Evolutionary conservation across 2,888 invertebrate genomes (phyloP).

Genomic region (Tachystola acroxantha): DNA sequence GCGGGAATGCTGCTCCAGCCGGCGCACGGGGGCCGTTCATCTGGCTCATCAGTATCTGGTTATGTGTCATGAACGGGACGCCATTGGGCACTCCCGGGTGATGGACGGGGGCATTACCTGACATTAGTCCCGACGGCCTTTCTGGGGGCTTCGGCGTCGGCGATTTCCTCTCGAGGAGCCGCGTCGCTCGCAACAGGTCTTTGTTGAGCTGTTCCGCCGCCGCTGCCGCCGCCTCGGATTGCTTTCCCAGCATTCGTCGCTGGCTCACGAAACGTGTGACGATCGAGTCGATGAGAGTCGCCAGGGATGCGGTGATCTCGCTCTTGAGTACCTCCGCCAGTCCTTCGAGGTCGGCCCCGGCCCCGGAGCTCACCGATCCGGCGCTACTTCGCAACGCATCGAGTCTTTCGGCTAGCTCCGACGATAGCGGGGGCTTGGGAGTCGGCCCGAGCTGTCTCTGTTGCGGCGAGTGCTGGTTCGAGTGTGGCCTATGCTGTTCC

Average conservation of each 20-base stretch:
- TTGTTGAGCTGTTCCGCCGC: slow-evolving; percentile 92
- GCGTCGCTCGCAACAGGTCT: slow-evolving; percentile 88
- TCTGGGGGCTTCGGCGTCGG: slow-evolving; percentile 85
- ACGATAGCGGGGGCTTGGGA: slow-evolving; percentile 73
- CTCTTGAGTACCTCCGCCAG: slow-evolving; percentile 94
- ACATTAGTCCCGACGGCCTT: slow-evolving; percentile 72
- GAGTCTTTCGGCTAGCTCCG: slow-evolving; percentile 87
- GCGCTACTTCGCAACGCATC: slow-evolving; percentile 86
- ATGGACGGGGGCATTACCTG: slow-evolving; percentile 78
- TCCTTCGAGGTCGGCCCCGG: slow-evolving; percentile 90
- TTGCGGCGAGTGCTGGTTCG: slow-evolving; percentile 77
- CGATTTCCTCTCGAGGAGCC: slow-evolving; percentile 90
- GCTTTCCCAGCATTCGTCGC: slow-evolving; percentile 85
- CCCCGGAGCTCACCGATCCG: slow-evolving; percentile 82
- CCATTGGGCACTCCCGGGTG: slow-evolving; percentile 63
- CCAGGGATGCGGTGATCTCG: slow-evolving; percentile 91
- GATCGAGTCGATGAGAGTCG: slow-evolving; percentile 92
- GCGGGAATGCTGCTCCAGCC: slow-evolving; percentile 81
- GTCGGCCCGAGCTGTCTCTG: slow-evolving; percentile 69
- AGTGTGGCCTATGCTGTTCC: slow-evolving; percentile 79
- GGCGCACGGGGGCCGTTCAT: slow-evolving; percentile 80
- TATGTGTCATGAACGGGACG: slow-evolving; percentile 67
- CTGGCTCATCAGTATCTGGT: slow-evolving; percentile 70
- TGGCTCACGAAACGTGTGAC: slow-evolving; percentile 91
- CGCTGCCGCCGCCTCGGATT: slow-evolving; percentile 86